Conservation (phyloP, 2,113 vertebrate genomes). For the Hyperopisus bebe region DNA sequence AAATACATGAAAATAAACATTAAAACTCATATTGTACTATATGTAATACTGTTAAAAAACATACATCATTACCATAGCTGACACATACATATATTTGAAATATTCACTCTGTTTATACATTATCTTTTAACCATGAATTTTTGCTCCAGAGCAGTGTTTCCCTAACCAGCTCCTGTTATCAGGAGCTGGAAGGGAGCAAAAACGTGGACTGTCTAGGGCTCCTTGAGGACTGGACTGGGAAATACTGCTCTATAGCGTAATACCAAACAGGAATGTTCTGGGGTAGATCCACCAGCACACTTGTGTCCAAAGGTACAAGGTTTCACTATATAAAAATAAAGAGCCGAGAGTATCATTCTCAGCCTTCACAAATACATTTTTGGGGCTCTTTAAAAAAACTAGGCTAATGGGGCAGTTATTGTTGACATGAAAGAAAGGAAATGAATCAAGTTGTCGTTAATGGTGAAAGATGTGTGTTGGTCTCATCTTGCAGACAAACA, state of each 20-base stretch:
- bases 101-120: not conserved
- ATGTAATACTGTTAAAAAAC: constrained; percentile 13
- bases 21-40: not conserved
- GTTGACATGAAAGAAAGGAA: not conserved
- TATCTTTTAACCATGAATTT: not conserved
- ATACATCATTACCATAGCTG: not conserved
- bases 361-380: not conserved
- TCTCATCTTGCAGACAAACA: not conserved
- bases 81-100: not conserved
- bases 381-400: not conserved
- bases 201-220: not conserved
- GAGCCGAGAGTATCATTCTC: not conserved
- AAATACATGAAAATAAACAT: not conserved
- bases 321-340: constrained; percentile 13
- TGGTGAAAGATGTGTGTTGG: too few species aligned
- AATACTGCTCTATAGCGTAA: not conserved
- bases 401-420: not conserved
- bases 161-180: not conserved
- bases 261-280: not conserved
- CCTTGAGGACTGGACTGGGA: not conserved
- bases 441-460: not conserved
- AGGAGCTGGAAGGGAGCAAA: too few species aligned
- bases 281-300: not conserved
- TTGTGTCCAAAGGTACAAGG: not conserved
- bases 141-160: not conserved